phyloP scores from a whole-genome alignment of 2,797 vertebrate genomes.

The Cheirogaleus major region DNA sequence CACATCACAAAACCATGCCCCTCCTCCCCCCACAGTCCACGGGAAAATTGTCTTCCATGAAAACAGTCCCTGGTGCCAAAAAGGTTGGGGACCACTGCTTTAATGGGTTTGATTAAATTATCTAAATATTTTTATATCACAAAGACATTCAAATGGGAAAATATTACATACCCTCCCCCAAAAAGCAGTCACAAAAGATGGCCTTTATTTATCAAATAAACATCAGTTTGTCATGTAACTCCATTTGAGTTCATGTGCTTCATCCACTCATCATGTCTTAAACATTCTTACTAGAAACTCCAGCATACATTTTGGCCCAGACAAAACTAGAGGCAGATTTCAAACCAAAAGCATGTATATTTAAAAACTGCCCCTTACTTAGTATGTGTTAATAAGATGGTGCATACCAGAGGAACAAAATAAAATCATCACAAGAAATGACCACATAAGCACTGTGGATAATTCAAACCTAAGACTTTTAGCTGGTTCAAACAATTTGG shows the following conservation, averaged over 20 bases:
- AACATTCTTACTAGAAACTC: constrained; percentile 52
- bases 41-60: too few relatives aligned
- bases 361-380: constrained; percentile 71
- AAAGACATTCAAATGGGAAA: constrained; percentile 29
- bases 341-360: constrained; percentile 64
- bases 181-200: background rate
- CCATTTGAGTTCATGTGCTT: background rate
- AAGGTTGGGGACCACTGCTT: background rate
- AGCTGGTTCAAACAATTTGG: constrained; percentile 67
- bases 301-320: constrained; percentile 43
- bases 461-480: constrained; percentile 61
- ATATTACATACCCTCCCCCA: background rate
- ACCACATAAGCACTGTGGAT: constrained; percentile 28
- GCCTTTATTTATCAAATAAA: constrained; percentile 27
- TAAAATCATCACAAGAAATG: constrained; percentile 74
- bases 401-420: constrained; percentile 72
- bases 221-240: background rate
- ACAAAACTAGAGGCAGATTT: constrained; percentile 70
- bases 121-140: background rate
- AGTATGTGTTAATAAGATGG: constrained; percentile 75
- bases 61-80: too few relatives aligned
- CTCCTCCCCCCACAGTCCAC: too few relatives aligned
- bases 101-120: constrained; percentile 19
- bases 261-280: constrained; percentile 23
- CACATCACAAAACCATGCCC: too few relatives aligned